Conservation (phyloP, 2,888 invertebrate genomes). For the Himalopsyche tibetana region DNA sequence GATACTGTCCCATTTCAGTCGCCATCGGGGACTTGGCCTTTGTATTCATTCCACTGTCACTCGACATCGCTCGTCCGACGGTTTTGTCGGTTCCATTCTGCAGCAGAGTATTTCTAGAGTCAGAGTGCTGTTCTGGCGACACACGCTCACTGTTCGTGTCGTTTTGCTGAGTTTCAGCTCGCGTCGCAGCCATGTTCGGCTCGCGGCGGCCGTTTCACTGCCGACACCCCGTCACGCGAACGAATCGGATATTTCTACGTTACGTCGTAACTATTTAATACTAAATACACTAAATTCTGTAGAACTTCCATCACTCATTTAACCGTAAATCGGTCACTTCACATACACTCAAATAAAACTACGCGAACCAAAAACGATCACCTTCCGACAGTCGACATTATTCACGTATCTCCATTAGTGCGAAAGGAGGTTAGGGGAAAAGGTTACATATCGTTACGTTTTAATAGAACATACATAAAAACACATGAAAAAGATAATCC, state of each 20-base stretch:
- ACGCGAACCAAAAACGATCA: conserved; percentile 74
- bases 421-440: conserved; percentile 87
- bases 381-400: conserved; percentile 83
- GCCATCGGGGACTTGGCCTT: conserved; percentile 82
- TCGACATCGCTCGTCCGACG: conserved; percentile 80
- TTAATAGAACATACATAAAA: conserved; percentile 70
- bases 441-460: conserved; percentile 81
- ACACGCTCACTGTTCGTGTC: conserved; percentile 83
- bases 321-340: conserved; percentile 78
- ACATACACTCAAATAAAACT: conserved; percentile 74
- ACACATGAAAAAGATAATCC: conserved; percentile 52
- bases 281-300: conserved; percentile 72
- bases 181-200: conserved; percentile 90
- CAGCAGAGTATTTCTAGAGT: conserved; percentile 82
- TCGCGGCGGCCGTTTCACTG: conserved; percentile 72
- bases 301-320: conserved; percentile 66
- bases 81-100: conserved; percentile 88
- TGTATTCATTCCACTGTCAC: conserved; percentile 80
- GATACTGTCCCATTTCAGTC: conserved; percentile 84
- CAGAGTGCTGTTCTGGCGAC: conserved; percentile 81
- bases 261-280: conserved; percentile 78
- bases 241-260: conserved; percentile 74
- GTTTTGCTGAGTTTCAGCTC: conserved; percentile 89
- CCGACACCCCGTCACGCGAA: conserved; percentile 81
- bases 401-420: conserved; percentile 86